These are phyloP conservation scores for Paragorgia papillata DNA, from an alignment of 92 coral and sea anemone species.

Conservation along the genomic window DNA sequence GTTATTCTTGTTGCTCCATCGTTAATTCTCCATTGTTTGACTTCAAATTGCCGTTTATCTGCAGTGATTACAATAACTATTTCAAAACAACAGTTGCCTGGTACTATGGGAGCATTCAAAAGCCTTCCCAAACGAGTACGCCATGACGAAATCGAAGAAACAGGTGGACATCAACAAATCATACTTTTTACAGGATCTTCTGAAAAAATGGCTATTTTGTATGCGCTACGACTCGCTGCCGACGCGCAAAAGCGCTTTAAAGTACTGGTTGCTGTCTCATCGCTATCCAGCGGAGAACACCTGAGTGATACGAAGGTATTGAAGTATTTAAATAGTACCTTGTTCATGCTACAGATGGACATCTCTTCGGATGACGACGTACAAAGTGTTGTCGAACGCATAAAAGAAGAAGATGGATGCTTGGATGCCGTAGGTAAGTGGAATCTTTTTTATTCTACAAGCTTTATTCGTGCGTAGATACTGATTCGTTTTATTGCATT, in stretches of 20 bases:
- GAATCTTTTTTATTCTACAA: too few species aligned
- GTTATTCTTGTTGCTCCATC: too few species aligned
- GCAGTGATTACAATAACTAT: too few species aligned
- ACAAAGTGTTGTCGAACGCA: slow-evolving; percentile 72
- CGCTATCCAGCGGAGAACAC: slow-evolving; percentile 75
- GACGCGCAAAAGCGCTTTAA: slow-evolving; percentile 80
- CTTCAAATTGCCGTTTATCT: too few species aligned
- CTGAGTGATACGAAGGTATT: slow-evolving; percentile 82
- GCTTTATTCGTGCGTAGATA: too few species aligned
- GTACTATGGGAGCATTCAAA: slow-evolving; percentile 51
- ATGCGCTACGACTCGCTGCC: slow-evolving; percentile 80
- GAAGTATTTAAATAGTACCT: slow-evolving; percentile 73
- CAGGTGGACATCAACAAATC: slow-evolving; percentile 51
- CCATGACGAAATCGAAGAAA: slow-evolving; percentile 56
- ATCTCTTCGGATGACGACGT: slow-evolving; percentile 74
- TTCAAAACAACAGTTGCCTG: not conserved
- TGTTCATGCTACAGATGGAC: slow-evolving; percentile 92
- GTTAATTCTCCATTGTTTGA: too few species aligned
- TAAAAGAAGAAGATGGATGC: slow-evolving; percentile 86
- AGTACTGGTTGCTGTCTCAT: slow-evolving; percentile 89
- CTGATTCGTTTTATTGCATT: too few species aligned
- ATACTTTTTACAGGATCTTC: slow-evolving; percentile 91
- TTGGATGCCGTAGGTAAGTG: slow-evolving; percentile 93
- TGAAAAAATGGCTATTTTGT: slow-evolving; percentile 76
- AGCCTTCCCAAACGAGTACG: slow-evolving; percentile 42